These are phyloP conservation scores for Carcinoscorpius rotundicauda DNA, from an alignment of 1,140 invertebrate species.

Conservation along the genomic window DNA sequence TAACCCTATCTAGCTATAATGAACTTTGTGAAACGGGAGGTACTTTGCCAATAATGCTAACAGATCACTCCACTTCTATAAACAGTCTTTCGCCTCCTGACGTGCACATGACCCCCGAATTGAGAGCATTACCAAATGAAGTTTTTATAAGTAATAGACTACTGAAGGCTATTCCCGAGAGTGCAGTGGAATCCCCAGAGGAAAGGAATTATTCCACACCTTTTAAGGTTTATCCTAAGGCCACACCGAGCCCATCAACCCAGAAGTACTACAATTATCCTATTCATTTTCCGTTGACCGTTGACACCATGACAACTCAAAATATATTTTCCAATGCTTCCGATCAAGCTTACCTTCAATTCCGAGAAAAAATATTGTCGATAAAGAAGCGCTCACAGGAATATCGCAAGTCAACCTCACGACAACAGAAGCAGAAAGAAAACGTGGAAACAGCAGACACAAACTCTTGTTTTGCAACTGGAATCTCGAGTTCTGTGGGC, in stretches of 20 bases:
- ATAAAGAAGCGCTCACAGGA: background rate
- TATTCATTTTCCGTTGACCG: conserved; percentile 1
- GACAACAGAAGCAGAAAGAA: background rate
- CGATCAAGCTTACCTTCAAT: background rate
- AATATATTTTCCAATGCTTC: background rate
- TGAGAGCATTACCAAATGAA: too few relatives aligned
- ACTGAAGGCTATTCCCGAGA: too few relatives aligned
- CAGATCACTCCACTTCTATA: too few relatives aligned
- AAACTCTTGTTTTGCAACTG: background rate
- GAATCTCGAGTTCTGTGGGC: background rate
- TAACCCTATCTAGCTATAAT: too few relatives aligned
- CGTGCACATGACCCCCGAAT: too few relatives aligned
- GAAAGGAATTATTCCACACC: background rate
- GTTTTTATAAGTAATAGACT: too few relatives aligned
- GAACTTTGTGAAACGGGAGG: too few relatives aligned
- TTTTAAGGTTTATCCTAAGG: conserved; percentile 8
- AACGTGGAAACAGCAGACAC: background rate
- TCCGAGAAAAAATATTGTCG: background rate
- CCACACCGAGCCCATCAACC: background rate
- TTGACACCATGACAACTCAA: conserved; percentile 5
- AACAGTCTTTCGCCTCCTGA: too few relatives aligned
- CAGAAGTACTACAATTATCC: background rate
- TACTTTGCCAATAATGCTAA: too few relatives aligned
- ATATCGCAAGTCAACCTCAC: background rate
- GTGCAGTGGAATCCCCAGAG: too few relatives aligned